A percentile compares a stretch with the other conserved stretches of the same genome.
These are phyloP conservation scores for Papilio helenus DNA, from an alignment of 1,140 invertebrate genomes.

Conservation along the genomic window DNA sequence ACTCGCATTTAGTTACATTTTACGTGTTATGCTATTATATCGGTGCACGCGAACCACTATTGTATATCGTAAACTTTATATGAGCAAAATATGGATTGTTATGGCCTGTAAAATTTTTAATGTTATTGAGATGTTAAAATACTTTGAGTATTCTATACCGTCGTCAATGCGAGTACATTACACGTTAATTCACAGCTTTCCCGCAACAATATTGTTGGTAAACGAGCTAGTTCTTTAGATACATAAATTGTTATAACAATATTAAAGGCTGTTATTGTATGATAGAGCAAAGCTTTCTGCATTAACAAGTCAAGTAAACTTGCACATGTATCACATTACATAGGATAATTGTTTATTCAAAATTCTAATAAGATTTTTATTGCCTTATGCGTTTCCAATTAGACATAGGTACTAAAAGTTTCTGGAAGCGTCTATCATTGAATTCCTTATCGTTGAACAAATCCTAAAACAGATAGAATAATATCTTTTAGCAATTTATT, in stretches of 20 bases:
- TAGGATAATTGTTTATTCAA: not conserved
- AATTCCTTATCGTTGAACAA: not conserved
- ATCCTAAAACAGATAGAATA: not conserved
- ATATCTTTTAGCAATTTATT: not conserved
- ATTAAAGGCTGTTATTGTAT: not conserved
- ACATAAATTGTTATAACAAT: not conserved
- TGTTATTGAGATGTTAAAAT: constrained; percentile 35
- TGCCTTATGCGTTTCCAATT: not conserved
- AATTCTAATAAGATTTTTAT: not conserved
- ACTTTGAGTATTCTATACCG: constrained; percentile 4
- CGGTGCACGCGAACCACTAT: constrained; percentile 29
- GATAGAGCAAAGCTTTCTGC: not conserved
- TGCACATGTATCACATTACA: no score
- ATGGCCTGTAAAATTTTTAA: constrained; percentile 31
- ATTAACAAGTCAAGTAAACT: no score
- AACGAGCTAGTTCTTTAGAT: not conserved
- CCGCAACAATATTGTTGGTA: not conserved
- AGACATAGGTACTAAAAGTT: not conserved
- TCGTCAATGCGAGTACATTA: not conserved
- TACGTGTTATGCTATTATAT: constrained; percentile 31
- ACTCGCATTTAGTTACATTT: constrained; percentile 34
- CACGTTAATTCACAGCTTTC: constrained; percentile 8
- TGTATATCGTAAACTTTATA: constrained; percentile 24
- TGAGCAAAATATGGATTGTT: constrained; percentile 32
- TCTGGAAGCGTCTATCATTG: not conserved